Evolutionary conservation across 2,888 invertebrate species (phyloP).

Genomic region (Sesamia inferens): DNA sequence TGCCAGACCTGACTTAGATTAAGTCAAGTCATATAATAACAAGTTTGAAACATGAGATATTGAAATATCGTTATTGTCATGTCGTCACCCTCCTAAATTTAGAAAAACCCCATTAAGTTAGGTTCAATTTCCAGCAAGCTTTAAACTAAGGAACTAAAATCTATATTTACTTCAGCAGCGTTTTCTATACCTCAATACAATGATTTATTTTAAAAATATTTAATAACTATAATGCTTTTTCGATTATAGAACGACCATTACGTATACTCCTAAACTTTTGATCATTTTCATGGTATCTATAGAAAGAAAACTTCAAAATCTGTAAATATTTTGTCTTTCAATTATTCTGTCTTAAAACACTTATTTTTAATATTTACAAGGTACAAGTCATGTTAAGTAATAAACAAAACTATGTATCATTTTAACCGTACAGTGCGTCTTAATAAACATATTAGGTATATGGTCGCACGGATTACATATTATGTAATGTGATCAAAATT

Average conservation of each 20-base stretch:
- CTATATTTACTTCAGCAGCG: neutral
- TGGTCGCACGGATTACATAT: neutral
- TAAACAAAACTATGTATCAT: neutral
- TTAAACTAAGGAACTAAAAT: neutral
- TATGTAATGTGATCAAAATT: neutral
- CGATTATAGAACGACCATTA: neutral
- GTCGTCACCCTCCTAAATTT: constrained; percentile 3
- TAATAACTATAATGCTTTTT: neutral
- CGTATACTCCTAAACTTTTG: neutral
- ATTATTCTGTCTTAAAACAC: no score
- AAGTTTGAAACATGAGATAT: neutral
- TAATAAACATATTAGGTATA: neutral
- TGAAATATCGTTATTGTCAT: neutral
- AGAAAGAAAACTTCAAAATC: neutral
- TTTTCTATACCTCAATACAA: neutral
- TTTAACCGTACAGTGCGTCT: neutral
- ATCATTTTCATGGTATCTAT: neutral
- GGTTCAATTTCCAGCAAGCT: neutral
- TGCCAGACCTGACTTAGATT: neutral
- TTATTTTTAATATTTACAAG: no score
- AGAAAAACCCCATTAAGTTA: neutral
- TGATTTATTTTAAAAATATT: no score
- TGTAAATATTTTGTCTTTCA: no score
- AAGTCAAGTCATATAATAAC: neutral
- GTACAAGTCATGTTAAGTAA: constrained; percentile 2